Evolutionary conservation across 2,113 vertebrate species (phyloP).

Genomic region (Eudyptes chrysolophus): DNA sequence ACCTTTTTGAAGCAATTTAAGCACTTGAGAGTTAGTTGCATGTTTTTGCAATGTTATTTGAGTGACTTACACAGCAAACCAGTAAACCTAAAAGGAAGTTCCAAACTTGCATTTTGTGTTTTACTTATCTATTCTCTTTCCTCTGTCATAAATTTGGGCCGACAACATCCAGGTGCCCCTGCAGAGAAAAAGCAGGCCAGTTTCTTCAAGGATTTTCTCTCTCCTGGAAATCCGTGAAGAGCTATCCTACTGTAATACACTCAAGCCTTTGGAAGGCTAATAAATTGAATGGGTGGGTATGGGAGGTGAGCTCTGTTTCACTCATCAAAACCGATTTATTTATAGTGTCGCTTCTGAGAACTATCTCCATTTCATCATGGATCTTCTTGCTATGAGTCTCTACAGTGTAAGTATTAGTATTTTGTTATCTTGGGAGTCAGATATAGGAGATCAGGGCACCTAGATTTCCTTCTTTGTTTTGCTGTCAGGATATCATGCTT

Average conservation of each 20-base stretch:
- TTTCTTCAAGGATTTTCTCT: neutral
- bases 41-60: neutral
- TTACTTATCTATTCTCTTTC: neutral
- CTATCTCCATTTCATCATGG: neutral
- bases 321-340: neutral
- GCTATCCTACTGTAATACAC: neutral
- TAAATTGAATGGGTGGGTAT: neutral
- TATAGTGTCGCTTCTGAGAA: neutral
- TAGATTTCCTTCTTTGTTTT: neutral
- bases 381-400: neutral
- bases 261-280: neutral
- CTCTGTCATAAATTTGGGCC: neutral
- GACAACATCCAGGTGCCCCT: neutral
- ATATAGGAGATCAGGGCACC: neutral
- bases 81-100: neutral
- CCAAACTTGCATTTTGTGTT: neutral
- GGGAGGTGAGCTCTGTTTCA: neutral
- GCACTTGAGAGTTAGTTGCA: neutral
- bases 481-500: neutral
- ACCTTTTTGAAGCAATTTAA: neutral
- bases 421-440: neutral
- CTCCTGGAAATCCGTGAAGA: neutral
- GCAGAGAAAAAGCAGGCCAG: neutral
- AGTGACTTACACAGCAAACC: neutral
- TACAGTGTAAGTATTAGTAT: neutral